These are phyloP conservation scores for Ochlodes sylvanus DNA, from an alignment of 2,888 invertebrate species.

Conservation along the genomic window DNA sequence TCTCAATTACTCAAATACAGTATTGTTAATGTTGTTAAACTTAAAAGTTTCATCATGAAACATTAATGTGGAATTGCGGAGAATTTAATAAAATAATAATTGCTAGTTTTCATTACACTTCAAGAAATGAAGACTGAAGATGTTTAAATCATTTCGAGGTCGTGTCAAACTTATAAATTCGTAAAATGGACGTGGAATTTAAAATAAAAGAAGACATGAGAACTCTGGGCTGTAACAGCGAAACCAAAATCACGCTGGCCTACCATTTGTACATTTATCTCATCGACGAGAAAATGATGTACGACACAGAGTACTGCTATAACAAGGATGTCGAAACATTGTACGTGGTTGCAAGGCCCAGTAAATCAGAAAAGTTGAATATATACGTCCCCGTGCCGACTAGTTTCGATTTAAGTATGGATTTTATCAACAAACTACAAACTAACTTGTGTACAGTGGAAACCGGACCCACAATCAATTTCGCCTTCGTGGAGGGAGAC, in stretches of 20 bases:
- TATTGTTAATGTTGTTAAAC: no score
- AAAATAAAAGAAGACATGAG: conserved; percentile 77
- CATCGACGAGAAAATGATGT: conserved; percentile 77
- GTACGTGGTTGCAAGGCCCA: conserved; percentile 73
- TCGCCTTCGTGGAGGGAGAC: conserved; percentile 77
- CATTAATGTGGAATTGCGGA: no score
- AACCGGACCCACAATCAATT: conserved; percentile 69
- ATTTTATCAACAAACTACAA: conserved; percentile 68
- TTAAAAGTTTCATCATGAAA: no score
- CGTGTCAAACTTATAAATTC: neutral
- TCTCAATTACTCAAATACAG: no score
- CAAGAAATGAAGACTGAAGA: no score
- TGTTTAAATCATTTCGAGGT: neutral
- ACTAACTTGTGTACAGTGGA: conserved; percentile 77
- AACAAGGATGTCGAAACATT: conserved; percentile 74
- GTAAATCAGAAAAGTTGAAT: conserved; percentile 68
- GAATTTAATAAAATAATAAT: no score
- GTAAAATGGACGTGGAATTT: conserved; percentile 69
- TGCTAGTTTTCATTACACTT: no score
- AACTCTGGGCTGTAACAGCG: conserved; percentile 71
- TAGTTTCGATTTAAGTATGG: conserved; percentile 62
- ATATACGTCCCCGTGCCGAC: conserved; percentile 76
- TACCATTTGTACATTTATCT: conserved; percentile 74
- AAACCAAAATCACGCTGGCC: conserved; percentile 69
- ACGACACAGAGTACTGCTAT: conserved; percentile 78